Percentiles rank a stretch among this genome's conserved stretches.
These are phyloP conservation scores for Polyploca ridens DNA, from an alignment of 2,888 invertebrate genomes.

Conservation along the genomic window DNA sequence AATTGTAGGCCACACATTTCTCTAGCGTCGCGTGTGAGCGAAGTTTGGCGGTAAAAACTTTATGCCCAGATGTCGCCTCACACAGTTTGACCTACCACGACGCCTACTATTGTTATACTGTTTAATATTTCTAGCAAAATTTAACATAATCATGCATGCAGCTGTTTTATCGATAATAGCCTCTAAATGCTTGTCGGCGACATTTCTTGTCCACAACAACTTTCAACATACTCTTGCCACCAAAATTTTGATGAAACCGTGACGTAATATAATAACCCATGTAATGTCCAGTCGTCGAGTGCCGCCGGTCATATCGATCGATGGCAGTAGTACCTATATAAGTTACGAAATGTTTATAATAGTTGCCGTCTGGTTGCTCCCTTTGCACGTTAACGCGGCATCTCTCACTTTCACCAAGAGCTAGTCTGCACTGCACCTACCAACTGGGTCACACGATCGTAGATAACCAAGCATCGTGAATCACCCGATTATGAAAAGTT, in stretches of 20 bases:
- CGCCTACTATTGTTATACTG: slow-evolving; percentile 46
- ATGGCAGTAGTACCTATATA: slow-evolving; percentile 47
- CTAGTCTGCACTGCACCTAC: slow-evolving; percentile 46
- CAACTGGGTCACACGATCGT: slow-evolving; percentile 64
- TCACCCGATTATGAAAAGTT: slow-evolving; percentile 39
- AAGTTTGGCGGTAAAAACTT: slow-evolving; percentile 46
- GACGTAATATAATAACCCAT: slow-evolving; percentile 65
- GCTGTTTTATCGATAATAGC: background rate
- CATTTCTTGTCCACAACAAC: slow-evolving; percentile 48
- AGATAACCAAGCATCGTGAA: slow-evolving; percentile 42
- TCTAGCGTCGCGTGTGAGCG: slow-evolving; percentile 46
- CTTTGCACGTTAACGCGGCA: slow-evolving; percentile 52
- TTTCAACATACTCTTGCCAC: slow-evolving; percentile 50
- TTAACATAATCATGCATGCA: background rate
- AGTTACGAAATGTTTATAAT: slow-evolving; percentile 73
- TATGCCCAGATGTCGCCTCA: slow-evolving; percentile 49
- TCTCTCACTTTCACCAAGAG: slow-evolving; percentile 76
- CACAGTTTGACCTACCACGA: slow-evolving; percentile 25
- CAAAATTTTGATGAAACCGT: slow-evolving; percentile 51
- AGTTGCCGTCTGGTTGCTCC: slow-evolving; percentile 53
- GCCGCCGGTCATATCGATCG: slow-evolving; percentile 61
- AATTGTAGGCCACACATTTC: slow-evolving; percentile 45
- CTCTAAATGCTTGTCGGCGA: slow-evolving; percentile 19
- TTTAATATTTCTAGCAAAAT: slow-evolving; percentile 30
- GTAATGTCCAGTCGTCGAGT: slow-evolving; percentile 45